These are phyloP conservation scores for Ceramica pisi DNA, from an alignment of 2,888 invertebrate species.

Conservation along the genomic window DNA sequence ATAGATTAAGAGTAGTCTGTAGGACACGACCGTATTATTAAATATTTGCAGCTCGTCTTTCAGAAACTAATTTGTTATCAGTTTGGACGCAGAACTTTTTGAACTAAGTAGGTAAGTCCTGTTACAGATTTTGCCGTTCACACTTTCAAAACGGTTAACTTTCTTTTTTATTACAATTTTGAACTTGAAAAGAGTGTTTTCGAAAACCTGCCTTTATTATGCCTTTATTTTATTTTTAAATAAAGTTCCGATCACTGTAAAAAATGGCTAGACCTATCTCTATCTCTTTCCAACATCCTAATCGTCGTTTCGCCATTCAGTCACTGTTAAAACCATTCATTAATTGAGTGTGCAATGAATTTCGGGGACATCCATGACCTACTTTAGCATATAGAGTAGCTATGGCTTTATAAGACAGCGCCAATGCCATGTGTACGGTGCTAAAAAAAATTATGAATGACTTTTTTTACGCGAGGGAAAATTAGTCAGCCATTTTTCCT, in stretches of 20 bases:
- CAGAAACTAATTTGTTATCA: background rate
- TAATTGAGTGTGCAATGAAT: conserved; percentile 74
- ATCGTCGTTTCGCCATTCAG: conserved; percentile 52
- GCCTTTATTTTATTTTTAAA: conserved; percentile 2
- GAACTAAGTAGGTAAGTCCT: background rate
- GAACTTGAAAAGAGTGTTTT: background rate
- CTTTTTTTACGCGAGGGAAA: conserved; percentile 16
- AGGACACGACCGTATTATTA: background rate
- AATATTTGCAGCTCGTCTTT: background rate
- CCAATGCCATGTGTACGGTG: conserved; percentile 30
- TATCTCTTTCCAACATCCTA: conserved; percentile 54
- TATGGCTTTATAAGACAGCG: conserved; percentile 56
- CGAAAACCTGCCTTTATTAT: background rate
- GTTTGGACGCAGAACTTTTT: background rate
- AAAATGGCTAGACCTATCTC: conserved; percentile 12
- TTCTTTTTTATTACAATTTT: background rate
- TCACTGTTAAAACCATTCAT: conserved; percentile 71
- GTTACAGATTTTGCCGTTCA: background rate
- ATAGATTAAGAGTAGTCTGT: background rate
- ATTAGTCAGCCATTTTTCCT: conserved; percentile 15
- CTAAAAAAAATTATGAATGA: conserved; percentile 31
- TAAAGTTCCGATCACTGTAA: conserved; percentile 41
- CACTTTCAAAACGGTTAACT: conserved; percentile 1
- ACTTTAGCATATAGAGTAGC: conserved; percentile 64
- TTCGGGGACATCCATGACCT: conserved; percentile 78